Evolutionary conservation across 2,888 invertebrate genomes (phyloP), one percentile per base, ranked within the genome.

Genomic region (Heliconius cydno): DNA sequence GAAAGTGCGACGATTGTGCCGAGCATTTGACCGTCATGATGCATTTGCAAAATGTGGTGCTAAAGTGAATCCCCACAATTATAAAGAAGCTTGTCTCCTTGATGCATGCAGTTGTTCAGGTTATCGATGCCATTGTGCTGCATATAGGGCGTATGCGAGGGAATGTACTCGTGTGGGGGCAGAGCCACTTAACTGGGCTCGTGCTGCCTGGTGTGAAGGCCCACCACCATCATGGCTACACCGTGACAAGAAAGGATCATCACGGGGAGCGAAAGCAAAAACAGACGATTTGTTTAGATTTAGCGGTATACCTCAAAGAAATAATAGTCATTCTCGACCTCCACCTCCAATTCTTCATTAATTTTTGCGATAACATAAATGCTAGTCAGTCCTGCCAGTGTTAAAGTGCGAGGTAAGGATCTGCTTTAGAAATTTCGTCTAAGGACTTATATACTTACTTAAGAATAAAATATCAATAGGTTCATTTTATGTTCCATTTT

Each of bases 51-150:
- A 96, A 57, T 99, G 99, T 89, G 97, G 97, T 85, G 96, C 96
- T 84, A 96, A 97, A 87, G 96, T 98, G 81, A 97, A 98, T 89
- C 97, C 97, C 46, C 96, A 96, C 82, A 97, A 98, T 88, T 99
- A 98, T 90, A 97, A 97, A 89, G 97, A 97, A 88, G 97, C 98
- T 15, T 99, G 99, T 90, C 96, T 97, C 85, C 95, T 97, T 90
- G 98, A 98, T 89, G 97, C 98, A 93, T 98, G 98, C 88, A 98
- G 98, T 87, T 99, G 98, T 90, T 96, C 97, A 3, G 96, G 96
- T 22, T 96, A 96, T 80, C 96, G 96, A 86, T 99, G 99, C 86
- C 98, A 98, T 89, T 99, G 99, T 91, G 98, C 98, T 85, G 97
- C 98, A 82, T 97, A 98, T 87, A 96, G 97, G 78, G 98, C 98